Percentiles rank a stretch among this genome's conserved stretches.
phyloP scores from a whole-genome alignment of 2,888 invertebrate species.

The Tanytarsus gracilentus region DNA sequence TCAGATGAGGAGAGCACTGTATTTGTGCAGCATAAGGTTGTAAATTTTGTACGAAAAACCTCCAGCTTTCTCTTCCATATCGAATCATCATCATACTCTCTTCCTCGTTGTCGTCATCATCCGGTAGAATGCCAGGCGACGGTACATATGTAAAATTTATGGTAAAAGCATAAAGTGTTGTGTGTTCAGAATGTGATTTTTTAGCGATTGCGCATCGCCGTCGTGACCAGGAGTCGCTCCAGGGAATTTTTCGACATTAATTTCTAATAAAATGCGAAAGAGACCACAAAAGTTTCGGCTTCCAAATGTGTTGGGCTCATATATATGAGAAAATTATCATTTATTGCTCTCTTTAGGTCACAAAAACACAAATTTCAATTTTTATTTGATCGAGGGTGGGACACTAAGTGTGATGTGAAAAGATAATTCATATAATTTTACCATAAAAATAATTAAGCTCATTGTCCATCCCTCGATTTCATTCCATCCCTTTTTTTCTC shows the following conservation, averaged over 20 bases:
- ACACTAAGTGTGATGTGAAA: too few relatives aligned
- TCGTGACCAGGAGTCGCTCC: neutral
- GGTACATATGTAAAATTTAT: conserved; percentile 23
- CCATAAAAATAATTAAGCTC: too few relatives aligned
- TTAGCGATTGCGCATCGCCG: conserved; percentile 18
- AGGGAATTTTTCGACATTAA: conserved; percentile 17
- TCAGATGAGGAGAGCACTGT: too few relatives aligned
- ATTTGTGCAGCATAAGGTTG: neutral
- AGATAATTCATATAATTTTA: too few relatives aligned
- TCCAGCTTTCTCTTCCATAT: too few relatives aligned
- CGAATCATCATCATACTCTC: neutral
- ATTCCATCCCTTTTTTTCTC: too few relatives aligned
- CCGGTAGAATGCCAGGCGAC: neutral
- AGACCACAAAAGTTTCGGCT: neutral
- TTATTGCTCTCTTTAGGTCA: conserved; percentile 7
- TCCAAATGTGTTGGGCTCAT: neutral
- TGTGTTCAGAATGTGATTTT: conserved; percentile 9
- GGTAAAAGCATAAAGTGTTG: conserved; percentile 23
- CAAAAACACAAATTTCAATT: neutral
- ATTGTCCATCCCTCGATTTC: too few relatives aligned
- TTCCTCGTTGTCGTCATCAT: neutral
- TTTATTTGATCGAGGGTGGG: too few relatives aligned
- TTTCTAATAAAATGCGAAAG: conserved; percentile 5
- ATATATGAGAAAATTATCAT: neutral
- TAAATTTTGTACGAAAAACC: conserved; percentile 11